phyloP scores from a whole-genome alignment of 1,140 invertebrate genomes.

The Drosophila nasuta region DNA sequence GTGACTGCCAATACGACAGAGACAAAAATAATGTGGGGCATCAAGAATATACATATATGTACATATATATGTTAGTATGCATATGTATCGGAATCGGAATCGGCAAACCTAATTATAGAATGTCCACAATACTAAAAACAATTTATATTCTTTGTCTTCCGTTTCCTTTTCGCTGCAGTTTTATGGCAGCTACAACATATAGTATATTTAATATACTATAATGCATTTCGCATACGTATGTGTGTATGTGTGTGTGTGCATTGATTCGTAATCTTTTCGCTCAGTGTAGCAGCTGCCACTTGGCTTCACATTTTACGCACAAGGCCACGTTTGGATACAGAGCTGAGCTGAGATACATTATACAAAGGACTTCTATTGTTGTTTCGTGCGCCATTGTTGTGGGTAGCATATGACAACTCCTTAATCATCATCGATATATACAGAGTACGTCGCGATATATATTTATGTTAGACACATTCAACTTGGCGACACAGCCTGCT shows the following conservation, averaged over 20 bases:
- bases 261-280: conserved; percentile 7
- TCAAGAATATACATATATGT: not conserved
- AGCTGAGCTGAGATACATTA: not conserved
- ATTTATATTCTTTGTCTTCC: not conserved
- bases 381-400: conserved; percentile 35
- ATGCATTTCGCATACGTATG: not conserved
- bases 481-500: conserved; percentile 7
- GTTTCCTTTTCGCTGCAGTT: not conserved
- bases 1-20: conserved; percentile 16
- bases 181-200: no score
- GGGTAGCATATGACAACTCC: conserved; percentile 54
- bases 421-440: conserved; percentile 76
- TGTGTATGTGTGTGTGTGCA: not conserved
- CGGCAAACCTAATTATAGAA: conserved; percentile 14
- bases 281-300: conserved; percentile 25
- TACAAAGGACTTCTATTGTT: conserved; percentile 17
- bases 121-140: not conserved
- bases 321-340: conserved; percentile 26
- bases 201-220: no score
- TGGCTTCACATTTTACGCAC: conserved; percentile 22
- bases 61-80: not conserved
- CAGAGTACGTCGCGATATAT: conserved; percentile 46
- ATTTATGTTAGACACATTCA: conserved; percentile 33
- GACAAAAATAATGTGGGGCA: not conserved
- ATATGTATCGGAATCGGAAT: no score